A percentile compares a stretch with the other conserved stretches of the same genome.
phyloP scores from a whole-genome alignment of 2,888 invertebrate species.

The Corythucha ciliata region DNA sequence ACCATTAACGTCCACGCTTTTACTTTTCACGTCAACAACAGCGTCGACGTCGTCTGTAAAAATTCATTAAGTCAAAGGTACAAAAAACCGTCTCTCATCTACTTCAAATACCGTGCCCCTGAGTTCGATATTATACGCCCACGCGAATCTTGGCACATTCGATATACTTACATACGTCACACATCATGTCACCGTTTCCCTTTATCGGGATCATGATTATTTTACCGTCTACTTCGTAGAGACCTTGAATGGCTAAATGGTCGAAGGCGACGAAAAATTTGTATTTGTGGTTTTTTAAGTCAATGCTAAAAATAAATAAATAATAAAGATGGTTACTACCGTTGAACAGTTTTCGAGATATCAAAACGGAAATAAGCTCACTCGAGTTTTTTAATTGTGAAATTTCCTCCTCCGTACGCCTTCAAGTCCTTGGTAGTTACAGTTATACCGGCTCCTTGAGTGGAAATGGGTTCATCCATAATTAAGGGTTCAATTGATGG shows the following conservation, averaged over 20 bases:
- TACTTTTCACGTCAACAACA: conserved; percentile 42
- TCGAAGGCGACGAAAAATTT: conserved; percentile 47
- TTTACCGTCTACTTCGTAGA: conserved; percentile 50
- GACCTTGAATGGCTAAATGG: conserved; percentile 48
- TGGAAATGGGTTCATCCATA: conserved; percentile 49
- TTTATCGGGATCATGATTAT: conserved; percentile 49
- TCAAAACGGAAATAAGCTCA: conserved; percentile 40
- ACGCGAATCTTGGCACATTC: too few relatives aligned
- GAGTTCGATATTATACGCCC: background rate
- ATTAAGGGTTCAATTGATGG: conserved; percentile 58
- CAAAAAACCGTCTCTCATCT: background rate
- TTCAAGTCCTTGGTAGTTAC: conserved; percentile 50
- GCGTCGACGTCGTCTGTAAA: conserved; percentile 45
- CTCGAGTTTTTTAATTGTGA: conserved; percentile 50
- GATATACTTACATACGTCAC: conserved; percentile 48
- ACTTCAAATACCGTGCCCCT: background rate
- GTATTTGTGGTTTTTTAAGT: conserved; percentile 45
- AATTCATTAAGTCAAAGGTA: background rate
- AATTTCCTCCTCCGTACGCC: conserved; percentile 56
- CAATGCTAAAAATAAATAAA: conserved; percentile 37
- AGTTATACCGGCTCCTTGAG: conserved; percentile 44
- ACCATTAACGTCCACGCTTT: conserved; percentile 42
- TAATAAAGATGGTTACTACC: background rate
- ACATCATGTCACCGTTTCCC: conserved; percentile 51
- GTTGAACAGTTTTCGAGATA: background rate